phyloP scores from a whole-genome alignment of 1,140 invertebrate genomes.

The Nylanderia fulva region DNA sequence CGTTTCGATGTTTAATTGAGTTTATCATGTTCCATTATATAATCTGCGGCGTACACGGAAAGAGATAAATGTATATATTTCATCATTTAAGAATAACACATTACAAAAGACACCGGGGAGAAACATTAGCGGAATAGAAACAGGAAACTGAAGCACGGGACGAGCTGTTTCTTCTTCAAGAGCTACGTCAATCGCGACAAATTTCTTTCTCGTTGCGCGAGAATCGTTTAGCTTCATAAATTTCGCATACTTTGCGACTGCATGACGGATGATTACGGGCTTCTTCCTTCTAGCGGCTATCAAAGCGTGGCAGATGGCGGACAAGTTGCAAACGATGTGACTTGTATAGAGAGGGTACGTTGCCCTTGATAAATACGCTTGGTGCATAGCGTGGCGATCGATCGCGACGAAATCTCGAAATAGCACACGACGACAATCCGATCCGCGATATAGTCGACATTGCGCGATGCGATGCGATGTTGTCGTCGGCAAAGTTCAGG shows the following conservation, averaged over 20 bases:
- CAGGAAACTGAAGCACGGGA: background rate
- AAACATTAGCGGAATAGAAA: background rate
- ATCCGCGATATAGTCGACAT: conserved; percentile 26
- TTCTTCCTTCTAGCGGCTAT: conserved; percentile 67
- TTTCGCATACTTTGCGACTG: conserved; percentile 26
- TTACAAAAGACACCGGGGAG: background rate
- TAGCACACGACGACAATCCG: conserved; percentile 39
- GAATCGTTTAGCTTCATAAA: conserved; percentile 55
- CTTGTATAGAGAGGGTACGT: conserved; percentile 67
- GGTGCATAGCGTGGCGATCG: conserved; percentile 10
- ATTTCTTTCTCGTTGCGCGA: conserved; percentile 33
- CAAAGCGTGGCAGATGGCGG: conserved; percentile 73
- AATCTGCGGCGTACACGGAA: background rate
- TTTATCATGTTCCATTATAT: background rate
- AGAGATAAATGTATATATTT: background rate
- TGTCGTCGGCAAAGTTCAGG: background rate
- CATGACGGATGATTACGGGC: conserved; percentile 60
- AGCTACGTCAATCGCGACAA: conserved; percentile 15
- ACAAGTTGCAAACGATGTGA: conserved; percentile 68
- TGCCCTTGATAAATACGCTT: conserved; percentile 64
- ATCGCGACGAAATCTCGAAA: conserved; percentile 40
- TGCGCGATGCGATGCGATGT: background rate
- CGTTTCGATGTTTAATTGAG: conserved; percentile 12
- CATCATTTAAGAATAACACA: conserved; percentile 24
- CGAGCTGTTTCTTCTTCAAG: background rate